phyloP scores from a whole-genome alignment of 2,888 invertebrate genomes.

The Drosophila setosimentum region DNA sequence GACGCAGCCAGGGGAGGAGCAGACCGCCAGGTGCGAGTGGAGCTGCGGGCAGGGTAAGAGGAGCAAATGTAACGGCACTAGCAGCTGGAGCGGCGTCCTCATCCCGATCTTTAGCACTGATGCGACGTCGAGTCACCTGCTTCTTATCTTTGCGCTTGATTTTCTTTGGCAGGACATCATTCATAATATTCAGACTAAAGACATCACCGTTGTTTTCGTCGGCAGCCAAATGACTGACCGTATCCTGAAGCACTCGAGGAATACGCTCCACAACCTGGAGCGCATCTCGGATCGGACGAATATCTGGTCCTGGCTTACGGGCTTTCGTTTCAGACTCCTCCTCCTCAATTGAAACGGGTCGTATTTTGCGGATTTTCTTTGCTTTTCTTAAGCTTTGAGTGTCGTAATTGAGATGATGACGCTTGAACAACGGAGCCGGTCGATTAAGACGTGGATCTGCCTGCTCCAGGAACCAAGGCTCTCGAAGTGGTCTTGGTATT shows the following conservation, averaged over 20 bases:
- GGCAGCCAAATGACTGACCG: conserved; percentile 60
- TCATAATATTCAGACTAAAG: conserved; percentile 70
- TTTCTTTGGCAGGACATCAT: conserved; percentile 49
- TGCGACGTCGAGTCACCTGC: conserved; percentile 36
- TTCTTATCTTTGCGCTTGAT: conserved; percentile 28
- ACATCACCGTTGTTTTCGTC: conserved; percentile 61
- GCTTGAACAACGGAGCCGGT: conserved; percentile 58
- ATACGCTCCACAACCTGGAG: conserved; percentile 69
- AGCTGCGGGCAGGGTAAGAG: conserved; percentile 26
- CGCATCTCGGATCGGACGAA: conserved; percentile 68
- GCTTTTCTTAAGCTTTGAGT: conserved; percentile 20
- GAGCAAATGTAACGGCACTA: conserved; percentile 33
- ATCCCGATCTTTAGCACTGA: neutral
- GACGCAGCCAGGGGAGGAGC: conserved; percentile 65
- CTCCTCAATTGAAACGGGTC: conserved; percentile 32
- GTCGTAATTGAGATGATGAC: conserved; percentile 16
- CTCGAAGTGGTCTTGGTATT: conserved; percentile 9
- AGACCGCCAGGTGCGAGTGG: conserved; percentile 34
- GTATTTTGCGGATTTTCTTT: conserved; percentile 33
- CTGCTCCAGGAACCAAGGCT: conserved; percentile 70
- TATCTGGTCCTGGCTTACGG: conserved; percentile 37
- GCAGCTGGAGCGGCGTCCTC: conserved; percentile 13
- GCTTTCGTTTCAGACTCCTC: conserved; percentile 15
- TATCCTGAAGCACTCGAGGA: conserved; percentile 69
- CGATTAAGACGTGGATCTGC: conserved; percentile 52